Conservation (phyloP, 2,113 vertebrate species). For the Pollimyrus isidori region DNA sequence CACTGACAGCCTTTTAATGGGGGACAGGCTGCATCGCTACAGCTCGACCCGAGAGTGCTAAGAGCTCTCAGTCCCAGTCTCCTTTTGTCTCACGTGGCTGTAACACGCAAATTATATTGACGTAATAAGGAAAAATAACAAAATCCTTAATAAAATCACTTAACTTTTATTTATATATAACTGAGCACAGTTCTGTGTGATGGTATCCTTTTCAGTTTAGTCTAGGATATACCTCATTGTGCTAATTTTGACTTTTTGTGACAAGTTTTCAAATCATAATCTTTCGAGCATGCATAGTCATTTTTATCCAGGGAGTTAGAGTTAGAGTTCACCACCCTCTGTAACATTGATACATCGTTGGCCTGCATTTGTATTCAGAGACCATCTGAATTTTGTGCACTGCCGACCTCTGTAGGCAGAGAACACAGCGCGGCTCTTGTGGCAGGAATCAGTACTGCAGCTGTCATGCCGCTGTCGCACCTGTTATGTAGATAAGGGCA, state of each 20-base stretch:
- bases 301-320: not conserved
- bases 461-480: constrained; percentile 27
- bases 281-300: not conserved
- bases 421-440: not conserved
- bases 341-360: not conserved
- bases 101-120: not conserved
- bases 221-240: not conserved
- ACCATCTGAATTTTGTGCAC: not conserved
- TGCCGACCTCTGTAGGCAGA: not conserved
- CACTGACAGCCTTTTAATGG: not conserved
- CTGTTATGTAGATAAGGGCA: constrained; percentile 61
- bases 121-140: not conserved
- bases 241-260: not conserved
- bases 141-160: not conserved
- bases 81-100: not conserved
- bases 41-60: not conserved
- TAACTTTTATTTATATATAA: not conserved
- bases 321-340: not conserved
- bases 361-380: not conserved
- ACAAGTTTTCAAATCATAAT: not conserved
- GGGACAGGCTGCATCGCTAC: not conserved
- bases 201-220: not conserved
- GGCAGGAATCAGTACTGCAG: not conserved
- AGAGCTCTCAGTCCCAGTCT: not conserved
- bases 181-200: not conserved